A percentile compares a stretch with the other conserved stretches of the same genome.
Evolutionary conservation across 1,140 invertebrate species (phyloP).

Genomic region (Elymnias hypermnestra): DNA sequence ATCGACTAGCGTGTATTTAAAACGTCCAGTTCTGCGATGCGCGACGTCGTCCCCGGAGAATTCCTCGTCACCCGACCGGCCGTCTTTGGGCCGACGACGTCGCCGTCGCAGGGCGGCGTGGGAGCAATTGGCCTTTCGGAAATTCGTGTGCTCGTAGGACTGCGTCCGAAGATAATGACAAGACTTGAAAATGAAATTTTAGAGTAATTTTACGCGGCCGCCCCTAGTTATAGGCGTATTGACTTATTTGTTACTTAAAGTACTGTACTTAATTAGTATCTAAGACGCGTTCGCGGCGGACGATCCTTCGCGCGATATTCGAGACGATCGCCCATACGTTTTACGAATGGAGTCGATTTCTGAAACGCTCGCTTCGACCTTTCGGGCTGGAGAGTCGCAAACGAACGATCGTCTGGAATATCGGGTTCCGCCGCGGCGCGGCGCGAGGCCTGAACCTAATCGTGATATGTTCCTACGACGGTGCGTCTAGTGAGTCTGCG

Average conservation of each 20-base stretch:
- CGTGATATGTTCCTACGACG: constrained; percentile 12
- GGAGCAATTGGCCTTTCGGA: constrained; percentile 51
- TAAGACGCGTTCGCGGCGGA: no score
- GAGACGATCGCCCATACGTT: no score
- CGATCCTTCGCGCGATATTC: no score
- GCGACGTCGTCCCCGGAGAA: constrained; percentile 32
- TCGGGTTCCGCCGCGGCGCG: no score
- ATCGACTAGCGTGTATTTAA: no score
- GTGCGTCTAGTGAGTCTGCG: constrained; percentile 3
- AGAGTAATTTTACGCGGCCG: constrained; percentile 23
- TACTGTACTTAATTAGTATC: constrained; percentile 31
- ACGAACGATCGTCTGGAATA: no score
- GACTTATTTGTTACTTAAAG: constrained; percentile 19
- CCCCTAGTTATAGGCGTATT: constrained; percentile 6
- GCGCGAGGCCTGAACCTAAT: neutral
- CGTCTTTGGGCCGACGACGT: no score
- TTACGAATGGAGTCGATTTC: no score
- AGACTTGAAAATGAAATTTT: constrained; percentile 53
- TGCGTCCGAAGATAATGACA: constrained; percentile 47
- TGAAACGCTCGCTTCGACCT: no score
- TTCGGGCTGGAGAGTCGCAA: no score
- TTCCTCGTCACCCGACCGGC: constrained; percentile 12
- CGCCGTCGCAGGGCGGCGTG: no score
- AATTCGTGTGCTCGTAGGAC: constrained; percentile 52
- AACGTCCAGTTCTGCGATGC: no score